phyloP scores from a whole-genome alignment of 2,113 vertebrate species.

The Asarcornis scutulata region DNA sequence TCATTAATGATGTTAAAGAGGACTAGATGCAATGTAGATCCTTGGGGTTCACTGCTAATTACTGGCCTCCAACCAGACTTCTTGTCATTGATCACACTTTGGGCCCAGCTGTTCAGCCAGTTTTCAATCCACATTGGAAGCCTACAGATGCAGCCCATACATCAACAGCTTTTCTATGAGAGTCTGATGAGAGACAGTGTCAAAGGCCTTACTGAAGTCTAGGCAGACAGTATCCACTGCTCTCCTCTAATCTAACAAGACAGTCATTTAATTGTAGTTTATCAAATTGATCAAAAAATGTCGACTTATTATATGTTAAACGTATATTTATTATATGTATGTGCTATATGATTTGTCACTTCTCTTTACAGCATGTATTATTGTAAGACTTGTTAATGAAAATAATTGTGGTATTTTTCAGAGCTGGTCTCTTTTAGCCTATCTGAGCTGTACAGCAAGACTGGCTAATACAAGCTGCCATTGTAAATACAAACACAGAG shows the following conservation, averaged over 20 bases:
- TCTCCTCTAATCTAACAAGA: not conserved
- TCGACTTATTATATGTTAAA: not conserved
- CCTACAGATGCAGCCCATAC: not conserved
- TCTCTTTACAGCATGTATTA: not conserved
- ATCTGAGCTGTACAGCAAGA: not conserved
- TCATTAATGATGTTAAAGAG: not conserved
- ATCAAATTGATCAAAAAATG: not conserved
- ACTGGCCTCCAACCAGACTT: not conserved
- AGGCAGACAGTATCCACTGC: not conserved
- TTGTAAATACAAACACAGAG: not conserved
- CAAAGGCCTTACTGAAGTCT: not conserved
- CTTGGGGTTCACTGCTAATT: not conserved
- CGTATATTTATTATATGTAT: not conserved
- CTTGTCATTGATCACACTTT: not conserved
- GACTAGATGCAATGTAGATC: not conserved
- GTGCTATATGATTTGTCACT: not conserved
- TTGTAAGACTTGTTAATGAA: not conserved
- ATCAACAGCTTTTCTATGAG: not conserved
- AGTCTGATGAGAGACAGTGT: not conserved
- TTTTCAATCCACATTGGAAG: not conserved
- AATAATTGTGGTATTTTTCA: not conserved
- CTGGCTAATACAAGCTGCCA: not conserved
- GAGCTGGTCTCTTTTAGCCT: not conserved
- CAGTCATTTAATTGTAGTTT: not conserved
- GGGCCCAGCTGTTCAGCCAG: not conserved